Base-by-base conservation (phyloP, 2,113 vertebrate species). In the Poeciliopsis retropinna region DNA sequence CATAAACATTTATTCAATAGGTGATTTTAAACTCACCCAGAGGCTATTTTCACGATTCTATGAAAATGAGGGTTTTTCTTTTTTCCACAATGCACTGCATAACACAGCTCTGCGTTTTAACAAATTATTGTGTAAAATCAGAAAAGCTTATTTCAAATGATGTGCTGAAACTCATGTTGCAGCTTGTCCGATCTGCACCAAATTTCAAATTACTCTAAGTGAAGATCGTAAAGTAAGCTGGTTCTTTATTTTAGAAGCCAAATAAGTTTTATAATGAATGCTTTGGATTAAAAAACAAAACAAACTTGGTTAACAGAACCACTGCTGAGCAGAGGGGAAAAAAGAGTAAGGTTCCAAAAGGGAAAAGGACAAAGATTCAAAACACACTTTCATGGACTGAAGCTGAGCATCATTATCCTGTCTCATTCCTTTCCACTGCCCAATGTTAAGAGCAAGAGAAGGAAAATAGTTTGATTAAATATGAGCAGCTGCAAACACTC, bases 401-500 rank as follows among this genome's bases (percentile, higher is more conserved):
- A 70, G 64, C 67, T 19, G 32, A 57, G 70, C 64, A 25, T 72
- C 34, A 57, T 84, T 82, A 79, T 81, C 54, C 60, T 19, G 37
- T 60, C 65, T 65, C 63, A 63, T 78, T 80, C 66, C 72, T 60
- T 81, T 80, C 68, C 37, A 34, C 15, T 39, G 34, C 68, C 61
- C 69, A 80, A 54, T 81, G 64, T 78, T 57, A 57, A 27, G 67
- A 73, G 25, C 30, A 67, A 30, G n/a, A 28, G 13, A 57, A 14
- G 70, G 37, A 44, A 83, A 68, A 64, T 70, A 70, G 68, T 82
- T 83, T 80, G 80, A 85, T 57, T 67, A 78, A 84, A 73, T 60
- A 76, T 79, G 32, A 83, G 60, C 69, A 72, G 82, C 83, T 82
- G 78, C 62, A 73, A 73, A 75, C 84, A 90, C 97, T 97, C 94